These are phyloP conservation scores for Scartelaos histophorus DNA, from an alignment of 2,113 vertebrate genomes.

Conservation along the genomic window DNA sequence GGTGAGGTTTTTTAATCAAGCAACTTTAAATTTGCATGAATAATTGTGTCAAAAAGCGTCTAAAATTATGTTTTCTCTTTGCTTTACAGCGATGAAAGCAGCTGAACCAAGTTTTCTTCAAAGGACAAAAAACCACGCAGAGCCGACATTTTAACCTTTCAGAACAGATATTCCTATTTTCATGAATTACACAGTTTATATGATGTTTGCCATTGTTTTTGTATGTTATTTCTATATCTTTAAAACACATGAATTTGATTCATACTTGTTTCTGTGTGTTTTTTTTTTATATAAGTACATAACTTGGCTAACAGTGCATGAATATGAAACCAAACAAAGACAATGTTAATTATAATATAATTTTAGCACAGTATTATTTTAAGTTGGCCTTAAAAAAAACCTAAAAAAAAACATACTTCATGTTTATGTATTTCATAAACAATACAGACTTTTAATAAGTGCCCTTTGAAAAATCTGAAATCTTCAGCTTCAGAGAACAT, in stretches of 20 bases:
- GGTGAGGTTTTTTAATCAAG: conserved; percentile 36
- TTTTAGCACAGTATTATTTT: too few relatives aligned
- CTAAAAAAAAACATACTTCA: too few relatives aligned
- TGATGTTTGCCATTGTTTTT: background rate
- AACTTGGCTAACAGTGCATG: too few relatives aligned
- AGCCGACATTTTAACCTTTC: background rate
- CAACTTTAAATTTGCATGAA: background rate
- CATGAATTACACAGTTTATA: background rate
- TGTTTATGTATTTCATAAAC: too few relatives aligned
- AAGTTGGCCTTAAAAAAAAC: too few relatives aligned
- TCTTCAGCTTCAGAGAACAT: too few relatives aligned
- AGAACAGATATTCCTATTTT: background rate
- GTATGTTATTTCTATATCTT: background rate
- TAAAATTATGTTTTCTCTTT: background rate
- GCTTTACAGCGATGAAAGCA: background rate
- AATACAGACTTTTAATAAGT: too few relatives aligned
- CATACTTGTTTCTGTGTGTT: background rate
- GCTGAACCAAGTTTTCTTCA: background rate
- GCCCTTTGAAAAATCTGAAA: too few relatives aligned
- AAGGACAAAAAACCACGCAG: background rate
- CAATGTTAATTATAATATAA: too few relatives aligned
- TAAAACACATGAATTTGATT: background rate
- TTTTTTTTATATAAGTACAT: background rate
- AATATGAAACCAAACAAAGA: too few relatives aligned
- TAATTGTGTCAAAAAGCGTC: background rate